Conservation (phyloP, 2,888 invertebrate species). For the Schizaphis graminum region DNA sequence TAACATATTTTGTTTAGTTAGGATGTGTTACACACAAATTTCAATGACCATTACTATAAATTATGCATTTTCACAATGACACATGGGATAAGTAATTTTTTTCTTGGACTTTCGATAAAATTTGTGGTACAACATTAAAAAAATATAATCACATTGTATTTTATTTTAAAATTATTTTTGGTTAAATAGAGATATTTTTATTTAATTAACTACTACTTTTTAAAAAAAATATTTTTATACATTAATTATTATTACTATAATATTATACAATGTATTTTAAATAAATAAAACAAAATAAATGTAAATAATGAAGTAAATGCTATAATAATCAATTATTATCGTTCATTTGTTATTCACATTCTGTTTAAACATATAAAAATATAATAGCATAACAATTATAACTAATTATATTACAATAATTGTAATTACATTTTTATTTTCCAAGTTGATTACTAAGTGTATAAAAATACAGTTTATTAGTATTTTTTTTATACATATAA, state of each 20-base stretch:
- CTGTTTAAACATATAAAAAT: neutral
- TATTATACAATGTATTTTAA: neutral
- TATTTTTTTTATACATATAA: neutral
- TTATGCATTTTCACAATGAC: neutral
- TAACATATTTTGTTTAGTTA: neutral
- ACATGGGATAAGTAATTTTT: neutral
- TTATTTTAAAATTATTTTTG: neutral
- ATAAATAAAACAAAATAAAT: neutral
- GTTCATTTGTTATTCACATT: neutral
- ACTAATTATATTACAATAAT: neutral
- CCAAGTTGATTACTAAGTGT: neutral
- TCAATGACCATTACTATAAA: neutral
- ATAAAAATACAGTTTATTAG: neutral
- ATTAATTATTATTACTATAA: neutral
- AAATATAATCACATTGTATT: neutral
- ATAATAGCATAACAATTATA: neutral
- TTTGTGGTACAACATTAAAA: neutral
- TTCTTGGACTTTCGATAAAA: neutral
- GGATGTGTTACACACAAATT: neutral
- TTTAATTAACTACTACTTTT: too few species aligned
- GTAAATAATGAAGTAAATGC: too few species aligned
- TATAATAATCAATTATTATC: neutral
- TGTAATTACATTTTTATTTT: neutral
- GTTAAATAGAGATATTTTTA: neutral
- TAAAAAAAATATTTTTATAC: neutral